Base-by-base conservation (phyloP, 2,113 vertebrate genomes). In the Sclerurus mexicanus region DNA sequence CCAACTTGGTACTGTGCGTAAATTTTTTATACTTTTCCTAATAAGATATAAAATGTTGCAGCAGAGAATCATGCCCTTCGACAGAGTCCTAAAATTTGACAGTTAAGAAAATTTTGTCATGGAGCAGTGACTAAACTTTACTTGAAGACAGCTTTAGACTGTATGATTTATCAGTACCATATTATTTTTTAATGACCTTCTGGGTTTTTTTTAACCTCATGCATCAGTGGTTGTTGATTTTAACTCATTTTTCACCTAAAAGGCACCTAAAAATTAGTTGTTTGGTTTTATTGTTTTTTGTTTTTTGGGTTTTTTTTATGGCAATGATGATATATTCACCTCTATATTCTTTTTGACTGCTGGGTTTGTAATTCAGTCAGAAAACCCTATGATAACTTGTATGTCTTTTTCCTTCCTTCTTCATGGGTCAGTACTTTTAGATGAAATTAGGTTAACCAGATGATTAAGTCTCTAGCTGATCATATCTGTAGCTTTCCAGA, bases 171-270 rank as follows among this genome's bases (percentile, higher is more conserved):
- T 86, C 75, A 80, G 59, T n/a, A 50, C 11, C 17, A 7, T 73
- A 77, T 66, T 69, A 85, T 86, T 91, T 83, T 96, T 96, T 96
- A 94, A 95, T 66, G 74, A 58, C 50, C 50, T 73, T 87, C 82
- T 60, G 42, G 31, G 17, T 2, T 93, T 95, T 40, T 87, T 91
- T 85, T 47, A 63, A 67, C 46, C 0, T 1, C 42, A 82, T 31
- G 46, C 66, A 55, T 80, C 75, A 40, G 24, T 64, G 75, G 63
- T 85, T 76, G 64, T 76, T 1, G 0, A 55, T 85, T 96, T 85
- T 85, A 84, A 62, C 19, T 91, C 17, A 64, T 89, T 93, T 96
- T 95, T 91, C 59, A 96, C n/a, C 14, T 58, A n/a, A 68, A 91
- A 89, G 53, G 10, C 28, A 66, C 5, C n/a, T n/a, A n/a, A n/a